Base-by-base conservation (phyloP, 2,113 vertebrate genomes). In the Ceyx melanurus region DNA sequence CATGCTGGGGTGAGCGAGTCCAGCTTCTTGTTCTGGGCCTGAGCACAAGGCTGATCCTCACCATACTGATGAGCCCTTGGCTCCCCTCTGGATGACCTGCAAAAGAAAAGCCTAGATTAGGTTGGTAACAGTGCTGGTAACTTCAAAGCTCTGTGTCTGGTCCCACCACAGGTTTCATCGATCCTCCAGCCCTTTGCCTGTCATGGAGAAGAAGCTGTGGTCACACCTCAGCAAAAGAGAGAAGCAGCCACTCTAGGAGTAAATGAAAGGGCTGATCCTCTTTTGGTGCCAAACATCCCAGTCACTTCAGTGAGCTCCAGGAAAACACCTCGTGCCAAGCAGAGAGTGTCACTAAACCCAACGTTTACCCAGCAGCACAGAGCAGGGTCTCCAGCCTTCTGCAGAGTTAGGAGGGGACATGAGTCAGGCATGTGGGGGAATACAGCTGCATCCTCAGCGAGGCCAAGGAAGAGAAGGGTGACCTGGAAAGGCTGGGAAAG, bases 1-100 rank as follows among this genome's bases (percentile, higher is more conserved):
- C 25, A 9, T 1, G 1, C 0, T 10, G 33, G 17, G 13, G 2
- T 26, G 50, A 50, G 15, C 19, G 23, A 74, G 17, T 7, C 22
- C 42, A 67, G 9, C 25, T 48, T 68, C 13, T 31, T 57, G 16
- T 46, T 78, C 61, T 68, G 26, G 28, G 1, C 68, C 15, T 51
- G 35, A 90, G 25, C 17, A 26, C 31, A 8, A 0, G 7, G 37
- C 31, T 33, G 21, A 70, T 46, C 9, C 33, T 57, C 43, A 66
- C 21, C 26, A 4, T 2, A 20, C 1, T 2, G 19, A 13, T 2
- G 21, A 90, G 16, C 2, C 31, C 13, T 23, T 26, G 26, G 33
- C 18, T 79, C 25, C 17, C 4, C 35, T 23, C 23, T 45, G 72
- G 75, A 35, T 19, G 4, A 75, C 4, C n/a, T 65, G 74, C 23